These are phyloP conservation scores for Conus betulinus DNA, from an alignment of 1,140 invertebrate species.

Conservation along the genomic window DNA sequence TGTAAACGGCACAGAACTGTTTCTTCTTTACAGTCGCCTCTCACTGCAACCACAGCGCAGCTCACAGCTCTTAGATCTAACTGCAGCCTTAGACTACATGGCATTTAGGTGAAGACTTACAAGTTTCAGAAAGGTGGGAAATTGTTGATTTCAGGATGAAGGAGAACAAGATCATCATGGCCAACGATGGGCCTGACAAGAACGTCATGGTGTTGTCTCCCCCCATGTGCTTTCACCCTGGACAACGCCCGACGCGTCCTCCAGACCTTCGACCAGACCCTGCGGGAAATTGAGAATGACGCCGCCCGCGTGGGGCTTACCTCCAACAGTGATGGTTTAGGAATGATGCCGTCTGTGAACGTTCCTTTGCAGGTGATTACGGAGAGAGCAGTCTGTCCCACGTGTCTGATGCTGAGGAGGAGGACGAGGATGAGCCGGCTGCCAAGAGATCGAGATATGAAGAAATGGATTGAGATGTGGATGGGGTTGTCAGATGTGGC, in stretches of 20 bases:
- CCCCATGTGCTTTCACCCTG: conserved; percentile 91
- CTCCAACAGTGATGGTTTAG: neutral
- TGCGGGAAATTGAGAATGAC: conserved; percentile 80
- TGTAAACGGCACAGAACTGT: too few relatives aligned
- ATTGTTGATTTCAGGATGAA: conserved; percentile 82
- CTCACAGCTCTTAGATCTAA: too few relatives aligned
- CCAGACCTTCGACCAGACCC: conserved; percentile 81
- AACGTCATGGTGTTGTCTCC: conserved; percentile 98
- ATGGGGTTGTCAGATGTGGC: neutral
- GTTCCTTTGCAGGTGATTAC: conserved; percentile 50
- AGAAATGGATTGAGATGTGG: conserved; percentile 55
- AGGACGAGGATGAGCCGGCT: conserved; percentile 6
- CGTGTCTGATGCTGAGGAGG: conserved; percentile 33
- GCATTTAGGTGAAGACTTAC: too few relatives aligned
- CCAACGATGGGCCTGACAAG: conserved; percentile 92
- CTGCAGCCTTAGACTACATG: too few relatives aligned
- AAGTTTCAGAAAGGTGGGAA: neutral
- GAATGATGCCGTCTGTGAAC: neutral
- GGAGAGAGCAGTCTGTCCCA: conserved; percentile 29
- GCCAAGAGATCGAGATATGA: conserved; percentile 57
- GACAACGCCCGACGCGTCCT: conserved; percentile 90
- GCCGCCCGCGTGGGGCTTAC: conserved; percentile 34
- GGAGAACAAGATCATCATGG: conserved; percentile 91
- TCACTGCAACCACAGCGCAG: too few relatives aligned
- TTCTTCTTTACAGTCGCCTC: too few relatives aligned